A percentile compares a stretch with the other conserved stretches of the same genome.
Conservation (phyloP, 2,797 vertebrate genomes). For the Pangasius larnaudii region DNA sequence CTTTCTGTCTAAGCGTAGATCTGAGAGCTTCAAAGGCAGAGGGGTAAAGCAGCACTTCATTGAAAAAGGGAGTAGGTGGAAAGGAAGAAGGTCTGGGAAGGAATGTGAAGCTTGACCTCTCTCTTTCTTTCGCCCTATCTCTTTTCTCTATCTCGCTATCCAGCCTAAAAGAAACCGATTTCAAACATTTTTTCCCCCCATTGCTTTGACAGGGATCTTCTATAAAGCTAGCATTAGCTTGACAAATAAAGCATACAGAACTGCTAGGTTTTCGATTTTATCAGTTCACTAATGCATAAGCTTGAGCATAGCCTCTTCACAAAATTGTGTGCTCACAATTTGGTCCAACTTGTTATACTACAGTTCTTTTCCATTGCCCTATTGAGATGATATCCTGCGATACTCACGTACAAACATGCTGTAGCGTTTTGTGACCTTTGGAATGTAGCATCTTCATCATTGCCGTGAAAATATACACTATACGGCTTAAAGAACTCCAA, state of each 20-base stretch:
- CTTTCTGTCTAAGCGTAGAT: constrained; percentile 67
- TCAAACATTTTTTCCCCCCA: background rate
- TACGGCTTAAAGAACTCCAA: background rate
- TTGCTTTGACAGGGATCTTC: background rate
- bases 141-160: background rate
- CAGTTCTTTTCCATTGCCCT: background rate
- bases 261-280: background rate
- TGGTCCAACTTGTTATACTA: background rate
- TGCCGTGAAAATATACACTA: background rate
- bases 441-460: constrained; percentile 34
- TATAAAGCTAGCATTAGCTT: background rate
- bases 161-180: too few species aligned
- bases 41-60: constrained; percentile 65
- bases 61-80: constrained; percentile 40
- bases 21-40: constrained; percentile 72
- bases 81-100: constrained; percentile 29
- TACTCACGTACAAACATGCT: background rate
- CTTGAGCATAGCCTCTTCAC: background rate
- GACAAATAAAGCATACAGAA: background rate
- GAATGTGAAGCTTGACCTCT: constrained; percentile 43
- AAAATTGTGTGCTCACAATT: constrained; percentile 2
- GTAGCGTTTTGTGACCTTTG: constrained; percentile 29
- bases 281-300: background rate
- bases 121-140: background rate
- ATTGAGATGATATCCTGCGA: background rate